These are phyloP conservation scores for Tragelaphus oryx DNA, from an alignment of 2,797 vertebrate species.

Conservation along the genomic window DNA sequence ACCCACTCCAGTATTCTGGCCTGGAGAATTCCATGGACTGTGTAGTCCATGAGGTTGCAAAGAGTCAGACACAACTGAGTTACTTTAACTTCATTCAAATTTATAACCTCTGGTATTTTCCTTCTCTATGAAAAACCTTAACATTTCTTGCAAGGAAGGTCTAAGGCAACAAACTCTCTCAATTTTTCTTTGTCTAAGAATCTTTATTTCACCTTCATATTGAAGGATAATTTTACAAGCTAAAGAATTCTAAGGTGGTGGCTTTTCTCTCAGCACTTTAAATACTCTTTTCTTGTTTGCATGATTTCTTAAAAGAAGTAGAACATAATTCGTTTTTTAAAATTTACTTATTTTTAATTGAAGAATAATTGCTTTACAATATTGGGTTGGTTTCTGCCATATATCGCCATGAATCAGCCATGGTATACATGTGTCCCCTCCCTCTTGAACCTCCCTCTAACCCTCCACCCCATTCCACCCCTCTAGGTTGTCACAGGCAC, in stretches of 20 bases:
- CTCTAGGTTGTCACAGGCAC: neutral
- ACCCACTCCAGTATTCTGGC: neutral
- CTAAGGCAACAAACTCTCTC: neutral
- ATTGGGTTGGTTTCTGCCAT: neutral
- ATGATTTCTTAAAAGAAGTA: neutral
- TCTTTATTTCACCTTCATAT: neutral
- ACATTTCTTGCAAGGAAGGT: neutral
- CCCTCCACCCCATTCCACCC: neutral
- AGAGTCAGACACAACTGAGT: neutral
- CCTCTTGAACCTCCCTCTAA: neutral
- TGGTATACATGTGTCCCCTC: neutral
- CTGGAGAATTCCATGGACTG: neutral
- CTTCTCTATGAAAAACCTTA: neutral
- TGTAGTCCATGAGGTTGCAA: neutral
- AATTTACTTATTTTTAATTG: neutral
- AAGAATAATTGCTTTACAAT: neutral
- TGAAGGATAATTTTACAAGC: neutral
- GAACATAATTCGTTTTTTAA: neutral
- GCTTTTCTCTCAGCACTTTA: neutral
- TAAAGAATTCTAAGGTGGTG: neutral
- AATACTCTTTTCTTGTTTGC: neutral
- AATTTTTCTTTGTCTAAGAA: neutral
- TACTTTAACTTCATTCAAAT: neutral
- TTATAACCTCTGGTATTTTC: neutral
- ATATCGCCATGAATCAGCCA: neutral